Conservation (phyloP, 2,797 vertebrate species). For the Podarcis lilfordi region DNA sequence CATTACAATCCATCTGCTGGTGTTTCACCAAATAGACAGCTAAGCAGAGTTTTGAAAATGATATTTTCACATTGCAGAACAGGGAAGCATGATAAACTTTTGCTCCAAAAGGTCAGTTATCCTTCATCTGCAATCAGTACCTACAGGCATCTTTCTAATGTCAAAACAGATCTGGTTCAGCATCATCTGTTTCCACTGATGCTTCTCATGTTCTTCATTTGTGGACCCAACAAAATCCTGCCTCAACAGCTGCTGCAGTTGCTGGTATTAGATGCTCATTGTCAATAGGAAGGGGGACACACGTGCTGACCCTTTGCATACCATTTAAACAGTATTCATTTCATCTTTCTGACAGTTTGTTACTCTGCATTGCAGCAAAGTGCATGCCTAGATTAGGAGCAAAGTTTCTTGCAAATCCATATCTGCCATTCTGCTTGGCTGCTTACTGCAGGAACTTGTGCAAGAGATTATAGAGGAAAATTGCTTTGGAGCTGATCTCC, state of each 20-base stretch:
- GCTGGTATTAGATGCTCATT: constrained; percentile 6
- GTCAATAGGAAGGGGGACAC: constrained; percentile 11
- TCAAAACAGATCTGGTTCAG: constrained; percentile 32
- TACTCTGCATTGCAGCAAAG: neutral
- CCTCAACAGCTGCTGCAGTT: neutral
- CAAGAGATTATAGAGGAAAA: neutral
- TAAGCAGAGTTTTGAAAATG: constrained; percentile 20
- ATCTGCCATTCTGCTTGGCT: neutral
- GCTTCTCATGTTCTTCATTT: constrained; percentile 30
- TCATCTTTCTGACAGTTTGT: constrained; percentile 3
- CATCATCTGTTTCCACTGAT: neutral
- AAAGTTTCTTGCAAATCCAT: neutral
- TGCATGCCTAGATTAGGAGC: neutral
- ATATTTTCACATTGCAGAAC: constrained; percentile 24
- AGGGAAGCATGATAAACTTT: constrained; percentile 21
- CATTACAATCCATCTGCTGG: neutral
- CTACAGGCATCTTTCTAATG: constrained; percentile 44
- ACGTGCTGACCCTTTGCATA: constrained; percentile 3
- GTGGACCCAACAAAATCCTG: neutral
- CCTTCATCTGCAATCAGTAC: constrained; percentile 46
- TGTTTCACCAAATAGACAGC: constrained; percentile 29
- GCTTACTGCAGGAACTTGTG: neutral
- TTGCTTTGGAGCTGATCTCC: neutral
- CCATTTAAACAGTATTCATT: constrained; percentile 11
- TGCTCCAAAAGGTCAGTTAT: constrained; percentile 44